Evolutionary conservation across 1,140 invertebrate species (phyloP).

Genomic region (Episyrphus balteatus): DNA sequence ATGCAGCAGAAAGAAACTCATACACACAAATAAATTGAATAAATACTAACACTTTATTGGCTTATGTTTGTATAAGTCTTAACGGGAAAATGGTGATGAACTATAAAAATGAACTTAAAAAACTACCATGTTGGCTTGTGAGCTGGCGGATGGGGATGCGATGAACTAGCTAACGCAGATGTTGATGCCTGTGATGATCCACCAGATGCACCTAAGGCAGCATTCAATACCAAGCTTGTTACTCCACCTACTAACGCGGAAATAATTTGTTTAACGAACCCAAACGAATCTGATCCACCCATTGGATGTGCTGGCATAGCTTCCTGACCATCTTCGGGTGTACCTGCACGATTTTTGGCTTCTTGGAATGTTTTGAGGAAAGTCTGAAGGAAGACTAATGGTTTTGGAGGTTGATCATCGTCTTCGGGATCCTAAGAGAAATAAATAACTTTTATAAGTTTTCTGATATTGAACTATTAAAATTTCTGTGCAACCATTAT

Average conservation of each 20-base stretch:
- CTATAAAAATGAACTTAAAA: too few relatives aligned
- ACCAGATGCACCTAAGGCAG: slow-evolving; percentile 25
- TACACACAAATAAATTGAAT: too few relatives aligned
- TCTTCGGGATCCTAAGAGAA: slow-evolving; percentile 29
- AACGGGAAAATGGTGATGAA: too few relatives aligned
- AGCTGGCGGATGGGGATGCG: too few relatives aligned
- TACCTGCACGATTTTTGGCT: slow-evolving; percentile 18
- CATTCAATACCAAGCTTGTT: slow-evolving; percentile 26
- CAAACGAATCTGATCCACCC: slow-evolving; percentile 23
- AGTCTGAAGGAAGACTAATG: slow-evolving; percentile 24
- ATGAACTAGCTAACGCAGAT: slow-evolving; percentile 17
- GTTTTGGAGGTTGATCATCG: slow-evolving; percentile 23
- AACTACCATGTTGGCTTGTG: too few relatives aligned
- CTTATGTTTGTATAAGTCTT: too few relatives aligned
- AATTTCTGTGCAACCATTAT: background rate
- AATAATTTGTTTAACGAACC: slow-evolving; percentile 29
- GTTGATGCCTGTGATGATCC: slow-evolving; percentile 26
- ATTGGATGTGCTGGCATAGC: slow-evolving; percentile 14
- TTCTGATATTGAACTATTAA: background rate
- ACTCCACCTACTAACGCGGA: slow-evolving; percentile 26
- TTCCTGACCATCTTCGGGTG: slow-evolving; percentile 14
- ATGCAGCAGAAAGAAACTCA: too few relatives aligned
- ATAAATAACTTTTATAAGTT: background rate
- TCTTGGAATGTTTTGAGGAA: slow-evolving; percentile 25
- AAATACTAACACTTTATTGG: too few relatives aligned